A percentile compares a stretch with the other conserved stretches of the same genome.
phyloP scores from a whole-genome alignment of 2,888 invertebrate species.

The Drosophila buzzatii region DNA sequence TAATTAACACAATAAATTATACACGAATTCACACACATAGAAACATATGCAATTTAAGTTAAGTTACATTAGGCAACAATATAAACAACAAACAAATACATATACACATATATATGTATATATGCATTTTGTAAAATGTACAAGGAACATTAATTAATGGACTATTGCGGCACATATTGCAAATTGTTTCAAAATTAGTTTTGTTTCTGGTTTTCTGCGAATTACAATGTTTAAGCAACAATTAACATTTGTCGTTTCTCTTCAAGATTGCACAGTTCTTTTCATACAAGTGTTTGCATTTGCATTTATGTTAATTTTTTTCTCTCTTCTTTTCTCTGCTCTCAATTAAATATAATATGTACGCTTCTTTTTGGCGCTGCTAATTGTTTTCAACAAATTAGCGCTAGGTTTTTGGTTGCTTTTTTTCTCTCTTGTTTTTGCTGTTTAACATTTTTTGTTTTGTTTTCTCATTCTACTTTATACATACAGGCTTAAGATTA shows the following conservation, averaged over 20 bases:
- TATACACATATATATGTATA: conserved; percentile 4
- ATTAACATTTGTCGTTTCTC: conserved; percentile 22
- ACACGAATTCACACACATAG: conserved; percentile 43
- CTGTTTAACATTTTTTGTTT: conserved; percentile 10
- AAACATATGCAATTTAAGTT: conserved; percentile 18
- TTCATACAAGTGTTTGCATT: conserved; percentile 15
- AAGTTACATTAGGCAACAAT: conserved; percentile 59
- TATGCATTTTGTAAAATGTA: conserved; percentile 34
- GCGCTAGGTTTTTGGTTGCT: conserved; percentile 46
- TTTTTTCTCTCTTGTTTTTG: conserved; percentile 17
- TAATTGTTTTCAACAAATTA: conserved; percentile 69
- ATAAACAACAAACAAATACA: conserved; percentile 30
- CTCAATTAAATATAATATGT: conserved; percentile 48
- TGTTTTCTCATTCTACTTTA: conserved; percentile 36
- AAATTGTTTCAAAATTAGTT: conserved; percentile 34
- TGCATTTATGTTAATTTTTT: not conserved
- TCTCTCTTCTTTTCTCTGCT: conserved; percentile 5
- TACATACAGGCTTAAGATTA: conserved; percentile 53
- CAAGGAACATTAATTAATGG: conserved; percentile 74
- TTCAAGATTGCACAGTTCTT: conserved; percentile 48
- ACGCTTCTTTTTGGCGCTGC: conserved; percentile 68
- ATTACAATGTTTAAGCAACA: conserved; percentile 15
- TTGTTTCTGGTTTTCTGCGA: conserved; percentile 4
- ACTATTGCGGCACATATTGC: conserved; percentile 72
- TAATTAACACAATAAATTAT: conserved; percentile 44